phyloP scores from a whole-genome alignment of 2,888 invertebrate genomes.

The Tenthredo amoena region DNA sequence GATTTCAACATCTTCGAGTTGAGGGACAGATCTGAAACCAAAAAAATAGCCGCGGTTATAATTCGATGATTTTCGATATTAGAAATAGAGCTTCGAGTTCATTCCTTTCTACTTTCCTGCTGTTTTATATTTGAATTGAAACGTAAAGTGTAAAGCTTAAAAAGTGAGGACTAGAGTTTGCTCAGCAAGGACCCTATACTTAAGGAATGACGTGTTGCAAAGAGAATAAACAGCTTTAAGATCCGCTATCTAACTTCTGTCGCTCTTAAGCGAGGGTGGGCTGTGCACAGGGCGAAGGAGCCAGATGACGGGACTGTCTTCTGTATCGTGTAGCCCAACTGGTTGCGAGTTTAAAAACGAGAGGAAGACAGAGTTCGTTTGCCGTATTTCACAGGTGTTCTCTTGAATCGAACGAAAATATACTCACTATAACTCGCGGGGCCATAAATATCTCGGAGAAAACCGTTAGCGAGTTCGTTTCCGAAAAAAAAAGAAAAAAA shows the following conservation, averaged over 20 bases:
- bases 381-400: slow-evolving; percentile 40
- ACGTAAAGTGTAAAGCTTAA: not conserved
- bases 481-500: not conserved
- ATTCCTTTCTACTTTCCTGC: not conserved
- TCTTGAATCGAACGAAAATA: slow-evolving; percentile 14
- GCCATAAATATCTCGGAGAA: not conserved
- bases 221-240: slow-evolving; percentile 47
- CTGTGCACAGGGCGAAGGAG: not conserved
- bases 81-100: not conserved
- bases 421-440: not conserved
- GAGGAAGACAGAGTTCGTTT: not conserved
- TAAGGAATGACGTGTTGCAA: slow-evolving; percentile 37
- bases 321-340: slow-evolving; percentile 36
- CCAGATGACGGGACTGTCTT: slow-evolving; percentile 49
- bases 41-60: not conserved
- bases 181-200: slow-evolving; percentile 28
- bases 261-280: slow-evolving; percentile 29
- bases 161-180: not conserved
- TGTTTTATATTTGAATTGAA: not conserved
- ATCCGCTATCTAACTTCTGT: slow-evolving; percentile 52
- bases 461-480: slow-evolving; percentile 26
- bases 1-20: not conserved
- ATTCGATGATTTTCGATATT: not conserved
- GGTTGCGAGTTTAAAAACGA: slow-evolving; percentile 1
- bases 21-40: not conserved